Base-by-base conservation (phyloP, 2,113 vertebrate species). In the Hippocampus comes region DNA sequence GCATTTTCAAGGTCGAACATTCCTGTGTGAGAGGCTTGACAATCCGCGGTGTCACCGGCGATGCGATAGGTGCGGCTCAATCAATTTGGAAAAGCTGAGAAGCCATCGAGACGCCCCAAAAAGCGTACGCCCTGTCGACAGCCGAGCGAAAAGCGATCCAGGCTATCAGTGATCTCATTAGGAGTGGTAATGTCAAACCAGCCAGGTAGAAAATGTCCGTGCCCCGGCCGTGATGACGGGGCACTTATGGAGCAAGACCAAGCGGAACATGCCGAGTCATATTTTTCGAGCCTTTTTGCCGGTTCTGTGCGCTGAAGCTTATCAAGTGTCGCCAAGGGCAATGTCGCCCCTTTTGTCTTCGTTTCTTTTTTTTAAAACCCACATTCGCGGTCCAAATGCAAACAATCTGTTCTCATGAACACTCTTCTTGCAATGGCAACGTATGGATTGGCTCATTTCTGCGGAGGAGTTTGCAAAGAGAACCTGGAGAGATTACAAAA, bases 131-230 rank as follows among this genome's bases (percentile, higher is more conserved):
- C 73, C 68, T 76, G 83, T 87, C 72, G 63, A 83, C 82, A 84
- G 82, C 71, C 14, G 70, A 73, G 82, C 65, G 82, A 85, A 88
- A 88, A 79, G 88, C 74, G 82, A 88, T 85, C 82, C 84, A 82
- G 74, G 80, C 78, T 70, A 86, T 87, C 82, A 84, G 76, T 81
- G 82, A 88, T 83, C 82, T 87, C 86, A 88, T 89, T 87, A 88
- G 79, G 79, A 72, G 76, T 78, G 84, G 74, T 86, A 82, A 86
- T 89, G 83, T 88, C 78, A 84, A 74, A 75, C 78, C 74, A 67
- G 78, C 67, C 23, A 73, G 81, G 78, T 83, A 83, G 79, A 82
- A 84, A 87, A 80, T 83, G 79, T 68, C 85, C 84, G 74, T 82
- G 84, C 57, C 79, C 74, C 49, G 68, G 67, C 80, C 70, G 14